Evolutionary conservation across 2,113 vertebrate genomes (phyloP).

Genomic region (Papio anubis): DNA sequence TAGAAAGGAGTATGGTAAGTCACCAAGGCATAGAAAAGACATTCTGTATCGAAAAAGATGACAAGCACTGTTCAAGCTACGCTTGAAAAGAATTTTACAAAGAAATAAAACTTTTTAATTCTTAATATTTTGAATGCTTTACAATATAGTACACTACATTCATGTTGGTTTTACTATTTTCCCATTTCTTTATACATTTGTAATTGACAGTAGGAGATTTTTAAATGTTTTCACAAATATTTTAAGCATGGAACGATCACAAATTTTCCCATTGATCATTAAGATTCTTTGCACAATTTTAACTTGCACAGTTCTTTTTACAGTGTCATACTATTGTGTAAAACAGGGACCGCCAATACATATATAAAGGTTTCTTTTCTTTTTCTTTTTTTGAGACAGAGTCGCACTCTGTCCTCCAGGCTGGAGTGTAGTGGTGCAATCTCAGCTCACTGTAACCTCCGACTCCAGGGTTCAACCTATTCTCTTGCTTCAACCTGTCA

Average conservation of each 20-base stretch:
- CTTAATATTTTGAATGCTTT: neutral
- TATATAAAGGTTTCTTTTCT: neutral
- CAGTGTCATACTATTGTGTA: neutral
- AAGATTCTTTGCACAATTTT: neutral
- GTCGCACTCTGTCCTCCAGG: too few relatives aligned
- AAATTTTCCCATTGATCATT: neutral
- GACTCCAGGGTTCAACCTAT: too few relatives aligned
- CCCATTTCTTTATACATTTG: neutral
- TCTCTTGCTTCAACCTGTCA: too few relatives aligned
- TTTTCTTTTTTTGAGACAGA: too few relatives aligned
- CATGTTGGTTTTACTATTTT: neutral
- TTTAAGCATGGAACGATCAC: neutral
- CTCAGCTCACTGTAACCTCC: too few relatives aligned
- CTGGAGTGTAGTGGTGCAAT: too few relatives aligned
- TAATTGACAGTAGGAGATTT: neutral
- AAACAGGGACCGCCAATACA: neutral
- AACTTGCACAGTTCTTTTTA: neutral
- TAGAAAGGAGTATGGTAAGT: neutral
- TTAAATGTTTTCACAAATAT: neutral
- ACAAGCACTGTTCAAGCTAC: neutral
- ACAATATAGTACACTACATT: neutral
- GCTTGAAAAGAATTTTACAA: neutral
- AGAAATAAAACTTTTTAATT: neutral
- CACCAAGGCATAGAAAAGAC: neutral
- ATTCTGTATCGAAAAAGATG: neutral